These are phyloP conservation scores for Ylistrum balloti DNA, from an alignment of 1,140 invertebrate species.

Conservation along the genomic window DNA sequence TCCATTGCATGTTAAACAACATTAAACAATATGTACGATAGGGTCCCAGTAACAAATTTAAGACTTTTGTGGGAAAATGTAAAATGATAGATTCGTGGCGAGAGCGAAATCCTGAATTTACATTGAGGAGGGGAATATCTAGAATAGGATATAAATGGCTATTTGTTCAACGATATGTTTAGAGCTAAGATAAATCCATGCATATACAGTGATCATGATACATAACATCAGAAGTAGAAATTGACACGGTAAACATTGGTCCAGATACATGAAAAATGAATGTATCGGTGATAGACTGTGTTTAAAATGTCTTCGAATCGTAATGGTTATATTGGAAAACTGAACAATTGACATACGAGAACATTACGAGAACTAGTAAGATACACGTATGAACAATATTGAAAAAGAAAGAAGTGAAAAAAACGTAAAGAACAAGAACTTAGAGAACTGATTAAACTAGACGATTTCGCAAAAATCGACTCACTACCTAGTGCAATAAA, in stretches of 20 bases:
- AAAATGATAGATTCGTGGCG: not conserved
- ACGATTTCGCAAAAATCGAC: not conserved
- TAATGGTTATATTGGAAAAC: not conserved
- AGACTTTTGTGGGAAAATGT: not conserved
- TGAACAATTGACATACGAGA: not conserved
- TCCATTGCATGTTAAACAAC: not conserved
- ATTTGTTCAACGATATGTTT: not conserved
- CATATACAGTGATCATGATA: conserved; percentile 45
- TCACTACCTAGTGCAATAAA: not conserved
- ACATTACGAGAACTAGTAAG: not conserved
- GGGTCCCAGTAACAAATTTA: no score
- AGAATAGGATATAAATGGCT: conserved; percentile 23
- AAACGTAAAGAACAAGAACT: not conserved
- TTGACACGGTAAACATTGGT: not conserved
- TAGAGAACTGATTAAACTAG: not conserved
- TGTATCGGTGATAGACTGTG: not conserved
- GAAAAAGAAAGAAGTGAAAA: not conserved
- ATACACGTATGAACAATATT: not conserved
- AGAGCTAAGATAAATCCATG: conserved; percentile 19
- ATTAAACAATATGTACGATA: not conserved
- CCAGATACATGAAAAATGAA: conserved; percentile 43
- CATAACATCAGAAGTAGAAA: not conserved
- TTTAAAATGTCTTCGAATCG: not conserved
- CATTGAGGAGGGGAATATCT: not conserved
- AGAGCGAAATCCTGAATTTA: not conserved